Evolutionary conservation across 2,113 vertebrate species (phyloP).

Genomic region (Potamarius usumacintae): DNA sequence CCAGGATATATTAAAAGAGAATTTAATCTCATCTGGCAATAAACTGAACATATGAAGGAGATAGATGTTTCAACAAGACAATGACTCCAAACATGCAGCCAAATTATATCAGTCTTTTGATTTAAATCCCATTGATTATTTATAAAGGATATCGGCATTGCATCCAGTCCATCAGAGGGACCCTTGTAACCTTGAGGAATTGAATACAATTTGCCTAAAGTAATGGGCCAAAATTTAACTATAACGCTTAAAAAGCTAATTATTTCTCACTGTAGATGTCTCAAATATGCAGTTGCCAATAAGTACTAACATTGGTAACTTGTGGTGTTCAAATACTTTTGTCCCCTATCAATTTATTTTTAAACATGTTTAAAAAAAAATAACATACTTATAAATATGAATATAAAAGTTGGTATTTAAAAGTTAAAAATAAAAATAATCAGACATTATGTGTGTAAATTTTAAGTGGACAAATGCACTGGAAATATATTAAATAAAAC

Average conservation of each 20-base stretch:
- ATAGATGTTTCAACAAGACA: neutral
- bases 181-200: neutral
- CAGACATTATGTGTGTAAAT: neutral
- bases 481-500: neutral
- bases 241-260: neutral
- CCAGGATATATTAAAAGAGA: neutral
- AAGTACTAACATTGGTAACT: neutral
- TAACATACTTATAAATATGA: neutral
- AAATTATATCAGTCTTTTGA: neutral
- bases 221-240: neutral
- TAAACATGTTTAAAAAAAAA: neutral
- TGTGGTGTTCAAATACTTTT: neutral
- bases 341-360: neutral
- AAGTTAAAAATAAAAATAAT: too few relatives aligned
- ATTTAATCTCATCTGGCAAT: neutral
- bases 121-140: neutral
- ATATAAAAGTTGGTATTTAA: too few relatives aligned
- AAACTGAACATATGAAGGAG: too few relatives aligned
- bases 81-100: neutral
- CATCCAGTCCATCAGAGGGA: neutral
- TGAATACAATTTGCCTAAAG: neutral
- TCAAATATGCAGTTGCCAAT: neutral
- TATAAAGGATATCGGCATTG: neutral
- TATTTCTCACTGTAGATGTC: neutral
- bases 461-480: neutral